A percentile compares a stretch with the other conserved stretches of the same genome.
Conservation (phyloP, 1,140 invertebrate genomes). For the Maconellicoccus hirsutus region DNA sequence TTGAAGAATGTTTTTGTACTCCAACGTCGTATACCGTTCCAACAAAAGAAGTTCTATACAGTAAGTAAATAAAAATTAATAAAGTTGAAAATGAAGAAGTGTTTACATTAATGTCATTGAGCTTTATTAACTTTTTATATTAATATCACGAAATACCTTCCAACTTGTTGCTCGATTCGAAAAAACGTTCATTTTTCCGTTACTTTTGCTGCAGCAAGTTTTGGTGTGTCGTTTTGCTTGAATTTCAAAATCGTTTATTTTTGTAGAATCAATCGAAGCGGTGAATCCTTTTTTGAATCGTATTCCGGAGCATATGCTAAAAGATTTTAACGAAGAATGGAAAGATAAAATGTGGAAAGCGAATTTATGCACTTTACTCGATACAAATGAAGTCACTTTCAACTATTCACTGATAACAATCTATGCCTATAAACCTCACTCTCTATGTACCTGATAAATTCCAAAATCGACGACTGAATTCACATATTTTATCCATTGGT, state of each 20-base stretch:
- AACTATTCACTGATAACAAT: neutral
- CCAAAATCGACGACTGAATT: too few relatives aligned
- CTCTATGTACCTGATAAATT: too few relatives aligned
- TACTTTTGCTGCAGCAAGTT: too few relatives aligned
- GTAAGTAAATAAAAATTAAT: neutral
- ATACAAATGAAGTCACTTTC: neutral
- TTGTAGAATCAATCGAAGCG: neutral
- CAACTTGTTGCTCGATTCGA: too few relatives aligned
- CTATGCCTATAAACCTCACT: constrained; percentile 5
- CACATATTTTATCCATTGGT: too few relatives aligned
- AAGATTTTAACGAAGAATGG: neutral
- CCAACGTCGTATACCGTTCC: neutral
- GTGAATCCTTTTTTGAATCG: neutral
- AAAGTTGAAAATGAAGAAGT: too few relatives aligned
- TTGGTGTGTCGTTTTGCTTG: too few relatives aligned
- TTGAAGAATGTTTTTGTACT: neutral
- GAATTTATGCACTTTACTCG: neutral
- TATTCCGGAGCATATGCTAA: neutral
- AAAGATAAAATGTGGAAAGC: neutral
- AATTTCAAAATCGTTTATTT: too few relatives aligned
- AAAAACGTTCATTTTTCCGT: too few relatives aligned
- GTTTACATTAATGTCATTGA: too few relatives aligned
- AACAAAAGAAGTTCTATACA: neutral
- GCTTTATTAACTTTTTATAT: too few relatives aligned
- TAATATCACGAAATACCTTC: too few relatives aligned